Percentiles rank a stretch among this genome's conserved stretches.
These are phyloP conservation scores for Astreopora myriophthalma DNA, from an alignment of 64 coral and sea anemone species.

Conservation along the genomic window DNA sequence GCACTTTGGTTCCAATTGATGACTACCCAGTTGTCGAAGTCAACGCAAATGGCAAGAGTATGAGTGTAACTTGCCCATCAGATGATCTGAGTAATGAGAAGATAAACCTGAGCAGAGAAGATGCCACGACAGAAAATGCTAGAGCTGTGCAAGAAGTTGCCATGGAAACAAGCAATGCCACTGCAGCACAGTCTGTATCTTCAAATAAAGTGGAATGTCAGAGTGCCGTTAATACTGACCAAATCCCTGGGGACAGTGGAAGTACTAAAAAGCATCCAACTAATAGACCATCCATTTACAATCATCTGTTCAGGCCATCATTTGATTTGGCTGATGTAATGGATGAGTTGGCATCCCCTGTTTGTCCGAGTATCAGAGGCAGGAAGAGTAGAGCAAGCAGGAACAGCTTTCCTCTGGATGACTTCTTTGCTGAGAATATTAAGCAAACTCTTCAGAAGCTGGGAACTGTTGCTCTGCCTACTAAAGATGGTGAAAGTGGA, in stretches of 20 bases:
- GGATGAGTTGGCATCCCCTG: conserved; percentile 75
- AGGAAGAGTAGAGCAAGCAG: conserved; percentile 84
- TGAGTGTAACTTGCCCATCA: background rate
- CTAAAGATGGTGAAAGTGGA: background rate
- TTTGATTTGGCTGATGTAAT: conserved; percentile 93
- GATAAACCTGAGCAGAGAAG: background rate
- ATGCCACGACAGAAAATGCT: background rate
- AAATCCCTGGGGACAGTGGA: background rate
- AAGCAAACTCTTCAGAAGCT: conserved; percentile 69
- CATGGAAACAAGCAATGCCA: background rate
- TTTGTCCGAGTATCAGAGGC: conserved; percentile 30
- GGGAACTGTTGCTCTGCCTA: conserved; percentile 23
- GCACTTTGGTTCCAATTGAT: conserved; percentile 26
- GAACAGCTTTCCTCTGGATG: conserved; percentile 89
- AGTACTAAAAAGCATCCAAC: background rate
- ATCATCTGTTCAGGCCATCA: conserved; percentile 72
- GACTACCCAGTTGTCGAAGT: conserved; percentile 53
- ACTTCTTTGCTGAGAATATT: conserved; percentile 81
- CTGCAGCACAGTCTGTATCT: background rate
- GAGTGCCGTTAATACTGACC: background rate
- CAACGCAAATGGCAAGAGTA: background rate
- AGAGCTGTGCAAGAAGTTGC: background rate
- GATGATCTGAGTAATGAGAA: background rate
- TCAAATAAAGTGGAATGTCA: background rate
- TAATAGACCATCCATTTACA: conserved; percentile 42